These are phyloP conservation scores for Coregonus ussuriensis DNA, from an alignment of 2,797 vertebrate species.

Conservation along the genomic window DNA sequence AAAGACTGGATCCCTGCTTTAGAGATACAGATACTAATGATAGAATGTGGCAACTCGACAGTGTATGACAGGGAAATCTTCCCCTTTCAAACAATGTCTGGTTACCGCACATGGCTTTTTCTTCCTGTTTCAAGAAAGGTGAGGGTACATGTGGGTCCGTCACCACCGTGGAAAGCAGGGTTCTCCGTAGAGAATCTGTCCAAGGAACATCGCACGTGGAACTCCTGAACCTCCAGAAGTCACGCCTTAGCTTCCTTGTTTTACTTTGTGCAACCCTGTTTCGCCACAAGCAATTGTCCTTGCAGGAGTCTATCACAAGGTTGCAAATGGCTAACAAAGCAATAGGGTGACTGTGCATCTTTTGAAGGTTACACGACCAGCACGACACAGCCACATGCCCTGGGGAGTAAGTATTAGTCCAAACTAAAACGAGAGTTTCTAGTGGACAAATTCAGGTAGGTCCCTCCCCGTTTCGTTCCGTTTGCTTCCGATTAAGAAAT, in stretches of 20 bases:
- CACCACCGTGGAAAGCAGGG: constrained; percentile 76
- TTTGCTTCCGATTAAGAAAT: too few relatives aligned
- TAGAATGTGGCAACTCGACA: constrained; percentile 60
- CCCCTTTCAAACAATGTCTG: constrained; percentile 68
- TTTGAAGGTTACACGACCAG: too few relatives aligned
- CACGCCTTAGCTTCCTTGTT: constrained; percentile 75
- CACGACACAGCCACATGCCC: too few relatives aligned
- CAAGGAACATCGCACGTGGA: constrained; percentile 79
- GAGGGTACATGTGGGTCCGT: constrained; percentile 42
- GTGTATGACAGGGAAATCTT: constrained; percentile 66
- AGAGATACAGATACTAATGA: background rate
- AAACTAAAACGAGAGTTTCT: too few relatives aligned
- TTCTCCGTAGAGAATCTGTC: constrained; percentile 48
- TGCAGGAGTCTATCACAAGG: constrained; percentile 54
- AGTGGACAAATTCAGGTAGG: too few relatives aligned
- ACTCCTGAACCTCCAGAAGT: constrained; percentile 64
- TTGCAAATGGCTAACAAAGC: constrained; percentile 36
- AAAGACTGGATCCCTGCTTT: background rate
- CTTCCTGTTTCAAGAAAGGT: constrained; percentile 75
- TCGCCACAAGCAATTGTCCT: constrained; percentile 50
- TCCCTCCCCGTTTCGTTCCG: too few relatives aligned
- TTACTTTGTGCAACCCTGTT: constrained; percentile 69
- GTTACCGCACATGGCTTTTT: constrained; percentile 59
- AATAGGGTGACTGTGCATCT: too few relatives aligned
- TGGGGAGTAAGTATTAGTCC: too few relatives aligned